phyloP scores from a whole-genome alignment of 2,797 vertebrate species.

The Cygnus olor region DNA sequence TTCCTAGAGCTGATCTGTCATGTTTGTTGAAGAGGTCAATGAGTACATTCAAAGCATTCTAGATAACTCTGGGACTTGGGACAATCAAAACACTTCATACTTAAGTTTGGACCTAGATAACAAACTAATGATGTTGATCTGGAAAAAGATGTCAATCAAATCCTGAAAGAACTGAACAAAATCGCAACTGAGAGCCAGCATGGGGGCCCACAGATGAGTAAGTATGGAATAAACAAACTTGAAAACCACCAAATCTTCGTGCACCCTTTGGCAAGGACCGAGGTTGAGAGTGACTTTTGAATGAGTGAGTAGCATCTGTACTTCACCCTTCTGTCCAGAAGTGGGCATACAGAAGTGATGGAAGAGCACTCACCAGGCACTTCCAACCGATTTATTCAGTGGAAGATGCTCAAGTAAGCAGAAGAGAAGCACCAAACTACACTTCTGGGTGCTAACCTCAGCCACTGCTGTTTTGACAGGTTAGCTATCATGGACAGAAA shows the following conservation, averaged over 20 bases:
- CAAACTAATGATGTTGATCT: background rate
- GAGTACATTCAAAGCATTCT: background rate
- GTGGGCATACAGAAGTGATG: rapidly evolving
- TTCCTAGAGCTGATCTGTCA: background rate
- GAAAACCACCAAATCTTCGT: background rate
- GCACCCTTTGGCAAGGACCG: background rate
- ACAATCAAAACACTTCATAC: background rate
- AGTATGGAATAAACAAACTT: background rate
- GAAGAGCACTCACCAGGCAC: background rate
- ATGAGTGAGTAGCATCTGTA: rapidly evolving
- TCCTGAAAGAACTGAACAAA: background rate
- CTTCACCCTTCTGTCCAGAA: background rate
- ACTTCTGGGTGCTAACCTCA: background rate
- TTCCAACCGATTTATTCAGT: background rate
- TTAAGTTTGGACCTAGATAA: background rate
- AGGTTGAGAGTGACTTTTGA: rapidly evolving
- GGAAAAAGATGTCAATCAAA: background rate
- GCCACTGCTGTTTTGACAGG: background rate
- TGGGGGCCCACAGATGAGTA: background rate
- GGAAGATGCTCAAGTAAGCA: background rate
- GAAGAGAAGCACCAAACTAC: background rate
- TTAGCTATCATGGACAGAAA: background rate
- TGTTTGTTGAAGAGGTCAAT: background rate
- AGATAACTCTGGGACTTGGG: background rate
- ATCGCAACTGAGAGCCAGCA: background rate